A percentile compares a stretch with the other conserved stretches of the same genome.
phyloP scores from a whole-genome alignment of 2,888 invertebrate genomes.

The Atherix ibis region DNA sequence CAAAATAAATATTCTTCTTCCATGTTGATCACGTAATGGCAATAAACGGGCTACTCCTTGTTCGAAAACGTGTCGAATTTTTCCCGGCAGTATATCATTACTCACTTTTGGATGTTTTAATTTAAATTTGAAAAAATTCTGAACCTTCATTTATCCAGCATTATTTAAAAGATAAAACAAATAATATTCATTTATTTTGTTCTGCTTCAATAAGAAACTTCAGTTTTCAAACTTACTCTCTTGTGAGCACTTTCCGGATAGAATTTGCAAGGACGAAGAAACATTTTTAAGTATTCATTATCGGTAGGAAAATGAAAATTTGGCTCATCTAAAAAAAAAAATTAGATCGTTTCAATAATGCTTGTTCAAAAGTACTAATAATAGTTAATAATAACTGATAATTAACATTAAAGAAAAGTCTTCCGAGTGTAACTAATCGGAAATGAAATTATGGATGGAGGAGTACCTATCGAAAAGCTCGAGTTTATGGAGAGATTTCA shows the following conservation, averaged over 20 bases:
- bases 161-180: too few species aligned
- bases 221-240: conserved; percentile 37
- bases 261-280: conserved; percentile 73
- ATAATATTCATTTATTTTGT: conserved; percentile 2
- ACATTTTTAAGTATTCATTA: conserved; percentile 58
- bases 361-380: not conserved
- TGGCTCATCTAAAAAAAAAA: conserved; percentile 41
- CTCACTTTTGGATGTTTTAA: conserved; percentile 44
- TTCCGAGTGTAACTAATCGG: too few species aligned
- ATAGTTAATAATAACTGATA: not conserved
- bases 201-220: too few species aligned
- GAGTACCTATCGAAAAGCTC: too few species aligned
- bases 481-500: too few species aligned
- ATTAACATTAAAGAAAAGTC: too few species aligned
- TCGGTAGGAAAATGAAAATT: conserved; percentile 46
- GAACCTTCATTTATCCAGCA: conserved; percentile 38
- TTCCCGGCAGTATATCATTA: conserved; percentile 43
- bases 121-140: conserved; percentile 55
- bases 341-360: not conserved
- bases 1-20: conserved; percentile 50
- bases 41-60: conserved; percentile 51
- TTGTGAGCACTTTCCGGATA: conserved; percentile 67
- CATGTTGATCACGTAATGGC: conserved; percentile 50
- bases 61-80: conserved; percentile 44
- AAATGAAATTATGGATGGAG: too few species aligned